These are phyloP conservation scores for Centrocercus urophasianus DNA, from an alignment of 2,113 vertebrate genomes.

Conservation along the genomic window DNA sequence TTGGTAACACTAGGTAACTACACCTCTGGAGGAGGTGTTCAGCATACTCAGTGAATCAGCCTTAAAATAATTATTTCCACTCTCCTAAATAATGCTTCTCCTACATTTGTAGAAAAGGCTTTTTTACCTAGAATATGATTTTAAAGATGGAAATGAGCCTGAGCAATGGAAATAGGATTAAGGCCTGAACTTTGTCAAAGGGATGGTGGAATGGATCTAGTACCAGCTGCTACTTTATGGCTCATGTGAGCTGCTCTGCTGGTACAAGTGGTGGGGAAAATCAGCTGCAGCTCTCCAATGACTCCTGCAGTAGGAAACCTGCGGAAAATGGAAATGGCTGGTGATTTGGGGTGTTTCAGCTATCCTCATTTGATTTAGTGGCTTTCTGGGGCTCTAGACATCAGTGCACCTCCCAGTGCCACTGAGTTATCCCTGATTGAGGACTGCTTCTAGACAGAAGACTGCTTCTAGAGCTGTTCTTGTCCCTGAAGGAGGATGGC, in stretches of 20 bases:
- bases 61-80: slow-evolving; percentile 45
- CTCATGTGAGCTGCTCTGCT: neutral
- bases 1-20: slow-evolving; percentile 14
- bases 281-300: neutral
- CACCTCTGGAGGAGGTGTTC: slow-evolving; percentile 26
- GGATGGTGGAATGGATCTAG: neutral
- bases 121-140: neutral
- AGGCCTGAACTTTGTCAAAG: neutral
- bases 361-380: neutral
- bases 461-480: neutral
- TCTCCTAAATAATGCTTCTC: neutral
- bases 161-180: neutral
- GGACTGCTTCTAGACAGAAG: neutral
- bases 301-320: neutral
- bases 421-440: neutral
- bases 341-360: neutral
- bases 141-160: neutral
- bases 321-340: neutral
- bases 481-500: neutral
- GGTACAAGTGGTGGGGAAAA: neutral
- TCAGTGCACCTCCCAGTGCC: neutral
- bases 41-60: slow-evolving; percentile 29
- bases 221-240: neutral
- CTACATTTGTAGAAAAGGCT: slow-evolving; percentile 21
- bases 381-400: neutral